These are phyloP conservation scores for Baronia brevicornis DNA, from an alignment of 2,888 invertebrate genomes.

Conservation along the genomic window DNA sequence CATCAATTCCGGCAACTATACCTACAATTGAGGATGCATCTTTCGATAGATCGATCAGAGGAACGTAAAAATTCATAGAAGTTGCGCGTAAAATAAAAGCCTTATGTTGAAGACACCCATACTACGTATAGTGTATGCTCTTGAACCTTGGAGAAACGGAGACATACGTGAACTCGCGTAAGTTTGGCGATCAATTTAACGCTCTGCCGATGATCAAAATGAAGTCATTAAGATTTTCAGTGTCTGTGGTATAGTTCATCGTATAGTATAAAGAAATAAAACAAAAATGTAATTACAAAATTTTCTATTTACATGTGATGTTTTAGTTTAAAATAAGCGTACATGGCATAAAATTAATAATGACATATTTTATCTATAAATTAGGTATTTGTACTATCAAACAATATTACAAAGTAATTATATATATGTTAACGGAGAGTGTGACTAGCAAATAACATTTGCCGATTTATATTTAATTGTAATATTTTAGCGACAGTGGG, in stretches of 20 bases:
- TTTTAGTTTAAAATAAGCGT: conserved; percentile 75
- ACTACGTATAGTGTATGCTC: too few species aligned
- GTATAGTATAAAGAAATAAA: conserved; percentile 29
- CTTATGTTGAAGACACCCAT: too few species aligned
- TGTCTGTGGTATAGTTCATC: neutral
- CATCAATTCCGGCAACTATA: too few species aligned
- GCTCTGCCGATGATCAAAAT: too few species aligned
- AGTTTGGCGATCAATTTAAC: too few species aligned
- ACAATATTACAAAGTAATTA: conserved; percentile 70
- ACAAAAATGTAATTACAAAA: conserved; percentile 56
- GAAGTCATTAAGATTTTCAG: neutral
- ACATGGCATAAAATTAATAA: conserved; percentile 74
- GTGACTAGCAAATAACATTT: conserved; percentile 74
- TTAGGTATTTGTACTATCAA: conserved; percentile 75
- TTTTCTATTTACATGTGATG: conserved; percentile 75
- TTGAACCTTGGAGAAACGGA: too few species aligned
- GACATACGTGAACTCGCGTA: too few species aligned
- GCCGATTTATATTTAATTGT: conserved; percentile 45
- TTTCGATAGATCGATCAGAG: too few species aligned
- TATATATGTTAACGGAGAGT: conserved; percentile 62
- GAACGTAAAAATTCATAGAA: too few species aligned
- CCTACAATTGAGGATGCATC: too few species aligned
- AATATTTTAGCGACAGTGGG: conserved; percentile 64
- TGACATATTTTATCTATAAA: conserved; percentile 70
- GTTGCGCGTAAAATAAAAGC: too few species aligned